Percentiles rank a stretch among this genome's conserved stretches.
These are phyloP conservation scores for Phyllostomus hastatus DNA, from an alignment of 2,113 vertebrate species.

Conservation along the genomic window DNA sequence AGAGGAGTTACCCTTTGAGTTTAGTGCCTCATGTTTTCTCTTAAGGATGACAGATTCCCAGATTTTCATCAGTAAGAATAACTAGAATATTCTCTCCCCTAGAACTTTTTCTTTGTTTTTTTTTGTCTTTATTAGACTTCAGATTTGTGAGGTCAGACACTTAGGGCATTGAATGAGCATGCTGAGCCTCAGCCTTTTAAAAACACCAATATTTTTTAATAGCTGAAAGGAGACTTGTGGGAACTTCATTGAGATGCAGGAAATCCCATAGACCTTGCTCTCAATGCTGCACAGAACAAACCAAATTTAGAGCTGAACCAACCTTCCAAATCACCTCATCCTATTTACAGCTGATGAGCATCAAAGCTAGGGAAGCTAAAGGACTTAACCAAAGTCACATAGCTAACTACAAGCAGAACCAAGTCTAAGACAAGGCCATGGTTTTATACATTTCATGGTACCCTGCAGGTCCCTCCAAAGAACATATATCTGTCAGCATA, in stretches of 20 bases:
- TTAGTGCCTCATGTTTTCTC: background rate
- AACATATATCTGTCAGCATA: background rate
- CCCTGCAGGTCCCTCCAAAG: background rate
- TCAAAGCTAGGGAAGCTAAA: background rate
- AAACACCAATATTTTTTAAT: background rate
- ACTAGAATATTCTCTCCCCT: background rate
- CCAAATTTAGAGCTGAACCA: background rate
- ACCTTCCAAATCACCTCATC: background rate
- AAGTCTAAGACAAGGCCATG: background rate
- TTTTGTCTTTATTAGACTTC: background rate
- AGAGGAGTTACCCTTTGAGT: background rate
- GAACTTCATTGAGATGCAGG: background rate
- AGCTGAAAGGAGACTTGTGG: background rate
- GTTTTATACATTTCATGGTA: background rate
- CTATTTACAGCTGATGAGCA: background rate
- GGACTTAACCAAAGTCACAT: background rate
- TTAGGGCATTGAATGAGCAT: background rate
- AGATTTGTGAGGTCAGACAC: background rate
- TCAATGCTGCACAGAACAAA: background rate
- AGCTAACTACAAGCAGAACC: background rate
- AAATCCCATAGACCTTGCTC: background rate
- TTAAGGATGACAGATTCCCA: background rate
- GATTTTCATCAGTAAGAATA: background rate
- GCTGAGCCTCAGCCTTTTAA: background rate
- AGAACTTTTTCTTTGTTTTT: background rate